phyloP scores from a whole-genome alignment of 2,888 invertebrate species.

The Eulithis testata region DNA sequence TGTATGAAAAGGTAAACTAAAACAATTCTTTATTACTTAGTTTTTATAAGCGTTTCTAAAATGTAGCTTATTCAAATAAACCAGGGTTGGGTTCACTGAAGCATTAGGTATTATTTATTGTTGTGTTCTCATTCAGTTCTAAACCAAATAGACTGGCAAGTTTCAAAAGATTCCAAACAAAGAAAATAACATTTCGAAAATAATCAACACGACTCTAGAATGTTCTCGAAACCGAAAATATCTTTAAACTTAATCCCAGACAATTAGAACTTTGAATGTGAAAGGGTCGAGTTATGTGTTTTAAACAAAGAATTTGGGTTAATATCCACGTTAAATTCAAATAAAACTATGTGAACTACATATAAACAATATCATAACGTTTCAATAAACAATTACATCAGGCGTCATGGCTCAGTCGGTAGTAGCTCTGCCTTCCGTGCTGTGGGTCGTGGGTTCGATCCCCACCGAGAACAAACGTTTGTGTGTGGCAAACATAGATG shows the following conservation, averaged over 20 bases:
- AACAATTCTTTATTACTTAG: too few species aligned
- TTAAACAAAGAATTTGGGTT: conserved; percentile 5
- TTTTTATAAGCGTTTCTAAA: too few species aligned
- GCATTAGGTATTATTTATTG: neutral
- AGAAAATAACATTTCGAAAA: conserved; percentile 18
- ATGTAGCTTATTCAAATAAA: too few species aligned
- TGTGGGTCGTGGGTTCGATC: too few species aligned
- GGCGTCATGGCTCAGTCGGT: too few species aligned
- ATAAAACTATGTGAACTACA: neutral
- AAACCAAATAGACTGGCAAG: neutral
- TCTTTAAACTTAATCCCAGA: conserved; percentile 16
- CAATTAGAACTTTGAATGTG: conserved; percentile 23
- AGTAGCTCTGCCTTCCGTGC: too few species aligned
- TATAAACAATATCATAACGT: too few species aligned
- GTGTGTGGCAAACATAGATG: too few species aligned
- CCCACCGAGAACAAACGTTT: too few species aligned
- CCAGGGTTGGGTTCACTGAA: too few species aligned
- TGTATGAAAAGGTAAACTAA: too few species aligned
- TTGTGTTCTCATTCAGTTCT: neutral
- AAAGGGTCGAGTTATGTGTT: conserved; percentile 15
- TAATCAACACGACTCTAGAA: conserved; percentile 18
- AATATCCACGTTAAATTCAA: conserved; percentile 3
- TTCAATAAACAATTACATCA: too few species aligned
- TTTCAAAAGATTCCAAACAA: conserved; percentile 5
- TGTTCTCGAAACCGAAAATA: conserved; percentile 21